Conservation (phyloP, 2,888 invertebrate genomes). For the Hypercompe scribonia region DNA sequence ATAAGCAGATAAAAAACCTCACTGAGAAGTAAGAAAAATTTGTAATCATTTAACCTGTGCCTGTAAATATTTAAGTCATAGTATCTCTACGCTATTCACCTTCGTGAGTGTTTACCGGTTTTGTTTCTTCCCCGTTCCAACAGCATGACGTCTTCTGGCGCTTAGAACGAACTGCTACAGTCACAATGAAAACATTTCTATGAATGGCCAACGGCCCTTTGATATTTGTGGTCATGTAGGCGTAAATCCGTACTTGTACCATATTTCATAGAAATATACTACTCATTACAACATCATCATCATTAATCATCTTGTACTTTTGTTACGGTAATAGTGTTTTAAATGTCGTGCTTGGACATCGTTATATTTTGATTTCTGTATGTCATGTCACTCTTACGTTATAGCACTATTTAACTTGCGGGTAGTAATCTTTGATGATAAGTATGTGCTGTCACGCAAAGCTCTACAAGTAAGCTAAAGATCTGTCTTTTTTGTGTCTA, state of each 20-base stretch:
- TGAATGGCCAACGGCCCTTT: slow-evolving; percentile 61
- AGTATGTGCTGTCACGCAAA: slow-evolving; percentile 65
- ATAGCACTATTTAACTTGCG: slow-evolving; percentile 41
- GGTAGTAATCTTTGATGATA: slow-evolving; percentile 56
- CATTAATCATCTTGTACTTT: slow-evolving; percentile 40
- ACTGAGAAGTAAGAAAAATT: no score
- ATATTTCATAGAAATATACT: slow-evolving; percentile 16
- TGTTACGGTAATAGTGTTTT: slow-evolving; percentile 49
- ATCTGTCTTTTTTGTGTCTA: neutral
- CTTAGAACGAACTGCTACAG: slow-evolving; percentile 54
- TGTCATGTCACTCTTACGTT: slow-evolving; percentile 58
- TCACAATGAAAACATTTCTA: slow-evolving; percentile 64
- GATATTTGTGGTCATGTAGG: slow-evolving; percentile 56
- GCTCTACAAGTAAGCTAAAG: slow-evolving; percentile 57
- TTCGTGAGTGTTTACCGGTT: neutral
- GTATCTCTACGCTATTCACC: neutral
- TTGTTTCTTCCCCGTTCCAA: neutral
- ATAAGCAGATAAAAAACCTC: no score
- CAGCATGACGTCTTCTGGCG: slow-evolving; percentile 27
- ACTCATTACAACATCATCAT: slow-evolving; percentile 39
- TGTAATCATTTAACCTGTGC: no score
- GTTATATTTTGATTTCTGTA: slow-evolving; percentile 59
- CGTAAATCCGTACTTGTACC: slow-evolving; percentile 24
- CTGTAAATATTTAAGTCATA: neutral
- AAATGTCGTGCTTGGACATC: slow-evolving; percentile 56